Conservation (phyloP, 2,113 vertebrate species). For the Sakesphorus luctuosus region DNA sequence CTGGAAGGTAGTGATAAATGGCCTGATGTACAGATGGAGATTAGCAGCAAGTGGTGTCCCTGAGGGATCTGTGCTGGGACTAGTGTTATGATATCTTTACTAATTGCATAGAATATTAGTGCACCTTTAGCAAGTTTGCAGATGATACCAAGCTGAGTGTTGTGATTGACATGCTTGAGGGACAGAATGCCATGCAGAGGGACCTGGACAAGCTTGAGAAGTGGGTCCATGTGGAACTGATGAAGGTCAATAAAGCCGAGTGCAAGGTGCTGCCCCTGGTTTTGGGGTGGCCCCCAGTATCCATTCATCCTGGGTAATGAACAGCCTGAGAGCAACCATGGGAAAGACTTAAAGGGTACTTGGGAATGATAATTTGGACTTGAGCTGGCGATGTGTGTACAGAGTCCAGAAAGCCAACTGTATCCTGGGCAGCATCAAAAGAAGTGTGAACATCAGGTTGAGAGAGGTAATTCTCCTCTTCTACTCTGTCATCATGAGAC, state of each 20-base stretch:
- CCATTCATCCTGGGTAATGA: background rate
- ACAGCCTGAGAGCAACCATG: background rate
- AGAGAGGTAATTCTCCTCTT: background rate
- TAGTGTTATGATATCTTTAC: too few species aligned
- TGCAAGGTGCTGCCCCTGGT: background rate
- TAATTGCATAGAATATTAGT: too few species aligned
- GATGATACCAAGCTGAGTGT: too few species aligned
- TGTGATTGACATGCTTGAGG: fast-evolving
- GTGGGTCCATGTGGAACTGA: too few species aligned
- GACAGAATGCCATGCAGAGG: background rate
- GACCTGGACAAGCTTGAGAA: background rate
- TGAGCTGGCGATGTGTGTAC: background rate
- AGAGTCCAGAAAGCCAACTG: background rate
- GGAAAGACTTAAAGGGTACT: background rate
- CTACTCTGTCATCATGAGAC: background rate
- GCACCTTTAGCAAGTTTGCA: too few species aligned
- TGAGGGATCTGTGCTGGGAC: too few species aligned
- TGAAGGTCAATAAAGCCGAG: background rate
- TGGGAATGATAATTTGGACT: too few species aligned
- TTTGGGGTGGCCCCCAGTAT: background rate
- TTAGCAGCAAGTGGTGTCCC: too few species aligned
- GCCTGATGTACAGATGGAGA: too few species aligned
- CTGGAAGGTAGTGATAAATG: too few species aligned
- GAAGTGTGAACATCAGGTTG: background rate
- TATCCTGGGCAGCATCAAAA: background rate